Conservation (phyloP, 1,140 invertebrate genomes). For the Vanessa tameamea region DNA sequence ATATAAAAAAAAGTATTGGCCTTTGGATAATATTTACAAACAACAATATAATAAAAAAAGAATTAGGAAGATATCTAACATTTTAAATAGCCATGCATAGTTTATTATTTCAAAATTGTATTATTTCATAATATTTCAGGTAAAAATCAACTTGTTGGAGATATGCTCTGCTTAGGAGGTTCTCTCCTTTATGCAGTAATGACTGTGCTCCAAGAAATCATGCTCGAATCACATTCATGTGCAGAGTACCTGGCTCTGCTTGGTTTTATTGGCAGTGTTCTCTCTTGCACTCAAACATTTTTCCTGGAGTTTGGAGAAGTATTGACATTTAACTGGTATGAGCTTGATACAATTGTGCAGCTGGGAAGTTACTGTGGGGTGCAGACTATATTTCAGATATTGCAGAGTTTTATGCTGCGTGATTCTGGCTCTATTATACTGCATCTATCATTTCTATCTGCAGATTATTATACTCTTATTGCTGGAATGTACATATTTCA, state of each 20-base stretch:
- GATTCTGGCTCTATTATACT: slow-evolving; percentile 90
- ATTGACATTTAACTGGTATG: slow-evolving; percentile 82
- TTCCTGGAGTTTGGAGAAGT: slow-evolving; percentile 75
- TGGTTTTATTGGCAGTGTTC: slow-evolving; percentile 90
- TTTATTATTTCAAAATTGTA: neutral
- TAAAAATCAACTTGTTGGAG: slow-evolving; percentile 89
- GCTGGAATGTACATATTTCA: slow-evolving; percentile 90
- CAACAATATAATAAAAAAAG: too few relatives aligned
- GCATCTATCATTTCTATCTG: slow-evolving; percentile 90
- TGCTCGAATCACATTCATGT: slow-evolving; percentile 89
- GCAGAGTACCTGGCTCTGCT: slow-evolving; percentile 93
- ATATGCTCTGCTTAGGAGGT: slow-evolving; percentile 91
- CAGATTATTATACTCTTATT: slow-evolving; percentile 93
- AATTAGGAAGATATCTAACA: neutral
- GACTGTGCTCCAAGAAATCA: slow-evolving; percentile 91
- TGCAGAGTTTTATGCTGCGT: slow-evolving; percentile 88
- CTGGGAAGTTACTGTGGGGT: slow-evolving; percentile 68
- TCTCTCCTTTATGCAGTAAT: slow-evolving; percentile 90
- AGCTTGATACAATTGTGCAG: slow-evolving; percentile 74
- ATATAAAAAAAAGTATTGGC: too few relatives aligned
- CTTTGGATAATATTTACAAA: too few relatives aligned
- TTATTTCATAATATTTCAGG: slow-evolving; percentile 78
- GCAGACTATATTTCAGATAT: slow-evolving; percentile 89
- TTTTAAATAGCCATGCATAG: too few relatives aligned
- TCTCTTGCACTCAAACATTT: slow-evolving; percentile 88